Percentiles rank a stretch among this genome's conserved stretches.
Conservation (phyloP, 2,888 invertebrate species). For the Lordiphosa fenestrarum region DNA sequence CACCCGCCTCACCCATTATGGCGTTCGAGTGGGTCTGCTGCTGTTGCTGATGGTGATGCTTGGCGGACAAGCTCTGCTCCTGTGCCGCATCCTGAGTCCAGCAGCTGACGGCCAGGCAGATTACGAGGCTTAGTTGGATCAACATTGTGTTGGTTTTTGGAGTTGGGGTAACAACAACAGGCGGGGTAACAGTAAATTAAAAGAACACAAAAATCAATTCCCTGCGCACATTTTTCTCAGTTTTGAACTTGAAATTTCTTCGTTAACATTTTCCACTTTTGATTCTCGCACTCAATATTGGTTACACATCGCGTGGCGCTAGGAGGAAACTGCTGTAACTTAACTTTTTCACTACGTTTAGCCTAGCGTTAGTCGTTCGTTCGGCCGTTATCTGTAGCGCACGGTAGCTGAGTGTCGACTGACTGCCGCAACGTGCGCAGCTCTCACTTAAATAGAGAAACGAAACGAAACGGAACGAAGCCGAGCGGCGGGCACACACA, state of each 20-base stretch:
- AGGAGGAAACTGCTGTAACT: slow-evolving; percentile 34
- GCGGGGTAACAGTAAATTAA: slow-evolving; percentile 27
- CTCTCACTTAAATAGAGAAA: slow-evolving; percentile 64
- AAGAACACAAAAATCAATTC: slow-evolving; percentile 66
- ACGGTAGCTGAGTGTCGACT: slow-evolving; percentile 69
- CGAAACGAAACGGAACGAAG: slow-evolving; percentile 22
- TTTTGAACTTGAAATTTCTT: slow-evolving; percentile 19
- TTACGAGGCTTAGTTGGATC: slow-evolving; percentile 11
- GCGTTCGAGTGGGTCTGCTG: slow-evolving; percentile 72
- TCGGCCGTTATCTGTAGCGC: slow-evolving; percentile 43
- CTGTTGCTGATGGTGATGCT: slow-evolving; percentile 61
- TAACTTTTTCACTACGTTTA: slow-evolving; percentile 16
- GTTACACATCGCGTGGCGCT: slow-evolving; percentile 25
- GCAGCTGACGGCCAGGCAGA: slow-evolving; percentile 3
- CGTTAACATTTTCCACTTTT: slow-evolving; percentile 17
- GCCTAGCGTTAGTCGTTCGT: slow-evolving; percentile 22
- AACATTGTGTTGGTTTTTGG: slow-evolving; percentile 13
- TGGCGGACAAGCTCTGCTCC: slow-evolving; percentile 39
- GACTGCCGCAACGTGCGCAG: slow-evolving; percentile 71
- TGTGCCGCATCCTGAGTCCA: neutral
- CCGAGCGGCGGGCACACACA: slow-evolving; percentile 6
- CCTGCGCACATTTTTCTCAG: slow-evolving; percentile 56
- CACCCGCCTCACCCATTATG: slow-evolving; percentile 77
- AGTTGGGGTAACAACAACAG: neutral
- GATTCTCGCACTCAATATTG: slow-evolving; percentile 1